Base-by-base conservation (phyloP, 2,888 invertebrate genomes). In the Dichetophora obliterata region DNA sequence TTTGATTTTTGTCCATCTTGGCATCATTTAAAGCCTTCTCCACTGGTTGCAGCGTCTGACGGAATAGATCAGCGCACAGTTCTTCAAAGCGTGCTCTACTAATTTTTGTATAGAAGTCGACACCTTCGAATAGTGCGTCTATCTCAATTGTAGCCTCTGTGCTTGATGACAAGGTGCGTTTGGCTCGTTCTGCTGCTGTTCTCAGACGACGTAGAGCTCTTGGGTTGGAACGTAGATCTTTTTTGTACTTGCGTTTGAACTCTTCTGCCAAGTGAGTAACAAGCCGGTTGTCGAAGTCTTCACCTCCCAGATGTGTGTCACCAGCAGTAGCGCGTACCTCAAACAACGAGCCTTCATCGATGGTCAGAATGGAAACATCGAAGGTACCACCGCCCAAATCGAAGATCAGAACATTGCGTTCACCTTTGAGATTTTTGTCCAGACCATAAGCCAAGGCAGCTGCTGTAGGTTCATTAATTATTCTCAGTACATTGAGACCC, bases 311-410 rank as follows among this genome's bases (percentile, higher is more conserved):
- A 86, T 96, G 97, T 78, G 97, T 97, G 88, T 98, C 97, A 79
- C 97, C 97, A 79, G 96, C 96, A 27, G 96, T 98, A 6, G 97
- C 95, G 87, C 96, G 96, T 9, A 97, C 97, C 88, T 98, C 97
- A 89, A 97, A 97, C 84, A 95, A 92, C 0, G 85, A 85, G 90
- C 97, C 93, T 87, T 97, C 97, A 90, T 97, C 97, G 87, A 98
- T 98, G 82, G 96, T 96, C 83, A 98, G 91, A 85, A 98, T 95
- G 80, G 97, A 97, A 54, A 98, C 98, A 91, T 98, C 98, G 88
- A 98, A 98, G 82, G 97, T 97, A 83, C 97, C 98, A 86, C 98
- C 98, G 79, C 88, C 88, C 82, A 88, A 80, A 76, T 88, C 88
- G 71, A 88, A 88, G 83, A 95, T 95, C 76, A 95, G 91, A 78